Base-by-base conservation (phyloP, 2,888 invertebrate species). In the Dolichopus griseipennis region DNA sequence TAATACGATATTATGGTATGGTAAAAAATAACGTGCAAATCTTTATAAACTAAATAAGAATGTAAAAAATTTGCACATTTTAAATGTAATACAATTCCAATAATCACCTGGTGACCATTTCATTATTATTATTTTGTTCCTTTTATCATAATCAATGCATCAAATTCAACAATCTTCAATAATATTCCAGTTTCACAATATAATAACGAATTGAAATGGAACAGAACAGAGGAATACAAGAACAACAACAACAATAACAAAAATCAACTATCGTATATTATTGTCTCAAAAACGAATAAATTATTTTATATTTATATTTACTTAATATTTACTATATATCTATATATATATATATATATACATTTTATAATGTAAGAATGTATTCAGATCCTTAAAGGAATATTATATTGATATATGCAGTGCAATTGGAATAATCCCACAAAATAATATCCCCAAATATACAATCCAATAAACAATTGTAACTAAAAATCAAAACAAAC, bases 71-170 rank as follows among this genome's bases (percentile, higher is more conserved):
- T 52, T 52, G 52, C 52, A 52, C 52, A 52, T 52, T 27, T 27
- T 27, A 27, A 27, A 27, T 52, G 52, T 15, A 52, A 52, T 18
- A 52, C 52, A 52, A 52, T 52, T 52, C 15, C 52, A 52, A 52
- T 52, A 52, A 52, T 52, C 52, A 52, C 52, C 52, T 52, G 52
- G 52, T 52, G 52, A 52, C 52, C 52, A 52, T 52, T 52, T 52
- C 52, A 52, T 52, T 52, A 52, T 52, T 37, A 10, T 37, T 37
- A 5, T 52, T 18, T 52, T 52, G 9, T 18, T 18, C 2, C 6
- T 52, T 52, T 52, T 52, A 52, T 52, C 52, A 52, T 52, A 52
- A 52, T 52, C 52, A 52, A 52, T 52, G 52, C 52, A 52, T 52
- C 52, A 52, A 18, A 52, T 52, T n/a, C 52, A 18, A 37, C 18